Evolutionary conservation across 2,797 vertebrate genomes (phyloP).

Genomic region (Chrysocyon brachyurus): DNA sequence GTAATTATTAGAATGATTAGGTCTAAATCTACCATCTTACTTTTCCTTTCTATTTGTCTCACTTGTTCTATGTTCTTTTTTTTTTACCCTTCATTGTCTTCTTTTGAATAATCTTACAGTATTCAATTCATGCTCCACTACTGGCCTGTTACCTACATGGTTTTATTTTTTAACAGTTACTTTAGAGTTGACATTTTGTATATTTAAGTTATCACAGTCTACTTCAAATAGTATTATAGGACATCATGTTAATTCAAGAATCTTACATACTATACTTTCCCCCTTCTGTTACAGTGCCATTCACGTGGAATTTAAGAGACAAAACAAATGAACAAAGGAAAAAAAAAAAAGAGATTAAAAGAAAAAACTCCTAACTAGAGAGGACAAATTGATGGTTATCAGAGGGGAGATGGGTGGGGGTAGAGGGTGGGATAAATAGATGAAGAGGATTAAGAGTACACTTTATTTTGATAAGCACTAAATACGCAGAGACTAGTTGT

Average conservation of each 20-base stretch:
- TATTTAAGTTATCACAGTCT: background rate
- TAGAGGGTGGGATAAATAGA: background rate
- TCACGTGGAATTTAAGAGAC: background rate
- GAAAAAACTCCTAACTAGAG: background rate
- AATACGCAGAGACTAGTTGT: background rate
- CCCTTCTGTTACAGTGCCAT: background rate
- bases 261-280: background rate
- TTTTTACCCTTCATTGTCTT: background rate
- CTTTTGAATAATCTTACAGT: background rate
- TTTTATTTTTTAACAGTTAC: background rate
- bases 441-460: background rate
- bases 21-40: background rate
- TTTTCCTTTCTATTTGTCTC: background rate
- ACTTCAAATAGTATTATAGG: background rate
- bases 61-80: background rate
- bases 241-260: background rate
- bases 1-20: background rate
- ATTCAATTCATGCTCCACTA: background rate
- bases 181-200: background rate
- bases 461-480: background rate
- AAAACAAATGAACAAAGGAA: background rate
- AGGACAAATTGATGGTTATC: background rate
- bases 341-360: background rate
- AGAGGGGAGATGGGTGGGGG: background rate
- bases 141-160: background rate